Conservation (phyloP, 1,140 invertebrate genomes). For the Sitobion miscanthi region DNA sequence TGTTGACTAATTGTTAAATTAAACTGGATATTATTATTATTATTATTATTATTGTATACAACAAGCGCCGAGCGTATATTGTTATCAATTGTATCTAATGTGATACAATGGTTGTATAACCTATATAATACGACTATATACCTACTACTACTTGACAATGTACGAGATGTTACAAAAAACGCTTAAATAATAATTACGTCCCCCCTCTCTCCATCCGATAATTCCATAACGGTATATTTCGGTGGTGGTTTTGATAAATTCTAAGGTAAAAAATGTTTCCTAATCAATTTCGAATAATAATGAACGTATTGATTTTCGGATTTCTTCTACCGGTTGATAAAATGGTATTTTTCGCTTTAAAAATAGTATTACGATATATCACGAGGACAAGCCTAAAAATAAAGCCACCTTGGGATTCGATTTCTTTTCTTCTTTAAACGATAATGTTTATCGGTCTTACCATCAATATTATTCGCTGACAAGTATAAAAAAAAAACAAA, state of each 20-base stretch:
- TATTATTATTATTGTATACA: neutral
- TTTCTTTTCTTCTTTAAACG: slow-evolving; percentile 46
- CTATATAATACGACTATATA: neutral
- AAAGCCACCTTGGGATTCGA: slow-evolving; percentile 20
- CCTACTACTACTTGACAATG: neutral
- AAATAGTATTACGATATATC: slow-evolving; percentile 41
- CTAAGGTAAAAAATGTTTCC: neutral
- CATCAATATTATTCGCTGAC: slow-evolving; percentile 35
- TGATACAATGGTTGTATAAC: neutral
- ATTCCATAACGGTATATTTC: neutral
- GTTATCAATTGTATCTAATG: neutral
- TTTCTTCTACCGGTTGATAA: neutral
- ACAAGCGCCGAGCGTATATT: neutral
- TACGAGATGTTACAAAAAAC: neutral
- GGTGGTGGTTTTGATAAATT: neutral
- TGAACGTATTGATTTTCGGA: neutral
- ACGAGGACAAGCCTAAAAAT: slow-evolving; percentile 16
- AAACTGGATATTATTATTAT: neutral
- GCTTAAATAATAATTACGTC: neutral
- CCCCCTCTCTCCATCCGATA: neutral
- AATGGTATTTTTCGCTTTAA: slow-evolving; percentile 63
- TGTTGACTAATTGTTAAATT: neutral
- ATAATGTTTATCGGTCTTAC: slow-evolving; percentile 35
- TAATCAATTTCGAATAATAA: slow-evolving; percentile 18
- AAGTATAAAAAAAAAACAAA: neutral